Evolutionary conservation across 2,888 invertebrate genomes (phyloP).

Genomic region (Ceraclea dissimilis): DNA sequence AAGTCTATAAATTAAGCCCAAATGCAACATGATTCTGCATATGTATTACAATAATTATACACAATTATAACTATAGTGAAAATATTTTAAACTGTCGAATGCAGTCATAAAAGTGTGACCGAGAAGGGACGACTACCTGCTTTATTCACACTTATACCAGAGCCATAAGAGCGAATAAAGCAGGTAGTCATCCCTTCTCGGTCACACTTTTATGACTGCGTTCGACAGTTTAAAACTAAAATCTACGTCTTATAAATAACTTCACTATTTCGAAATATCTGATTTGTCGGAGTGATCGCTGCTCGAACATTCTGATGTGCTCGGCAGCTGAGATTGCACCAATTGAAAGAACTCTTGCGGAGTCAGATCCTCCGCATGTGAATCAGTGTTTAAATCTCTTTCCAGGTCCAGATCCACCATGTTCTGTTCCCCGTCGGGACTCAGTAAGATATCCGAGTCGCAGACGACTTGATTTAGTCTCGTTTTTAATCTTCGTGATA

Average conservation of each 20-base stretch:
- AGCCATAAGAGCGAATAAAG: too few relatives aligned
- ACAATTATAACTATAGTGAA: too few relatives aligned
- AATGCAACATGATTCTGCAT: background rate
- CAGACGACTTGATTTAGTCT: slow-evolving; percentile 46
- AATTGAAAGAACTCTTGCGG: slow-evolving; percentile 46
- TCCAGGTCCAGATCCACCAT: slow-evolving; percentile 45
- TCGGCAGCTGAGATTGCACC: slow-evolving; percentile 37
- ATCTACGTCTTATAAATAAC: too few relatives aligned
- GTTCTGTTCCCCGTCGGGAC: slow-evolving; percentile 39
- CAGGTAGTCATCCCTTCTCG: too few relatives aligned
- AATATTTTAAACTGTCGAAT: too few relatives aligned
- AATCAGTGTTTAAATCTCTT: slow-evolving; percentile 47
- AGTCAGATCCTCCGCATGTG: slow-evolving; percentile 43
- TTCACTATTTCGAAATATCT: slow-evolving; percentile 21
- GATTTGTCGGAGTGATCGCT: slow-evolving; percentile 19
- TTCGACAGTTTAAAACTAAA: too few relatives aligned
- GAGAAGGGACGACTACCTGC: too few relatives aligned
- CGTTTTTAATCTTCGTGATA: slow-evolving; percentile 45
- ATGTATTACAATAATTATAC: background rate
- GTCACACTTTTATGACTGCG: too few relatives aligned
- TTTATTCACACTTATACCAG: too few relatives aligned
- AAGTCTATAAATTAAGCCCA: too few relatives aligned
- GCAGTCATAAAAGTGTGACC: too few relatives aligned
- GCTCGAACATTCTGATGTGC: slow-evolving; percentile 8
- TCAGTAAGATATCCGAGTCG: slow-evolving; percentile 45